Percentiles rank a stretch among this genome's conserved stretches.
Evolutionary conservation across 2,113 vertebrate genomes (phyloP).

Genomic region (Cebus imitator): DNA sequence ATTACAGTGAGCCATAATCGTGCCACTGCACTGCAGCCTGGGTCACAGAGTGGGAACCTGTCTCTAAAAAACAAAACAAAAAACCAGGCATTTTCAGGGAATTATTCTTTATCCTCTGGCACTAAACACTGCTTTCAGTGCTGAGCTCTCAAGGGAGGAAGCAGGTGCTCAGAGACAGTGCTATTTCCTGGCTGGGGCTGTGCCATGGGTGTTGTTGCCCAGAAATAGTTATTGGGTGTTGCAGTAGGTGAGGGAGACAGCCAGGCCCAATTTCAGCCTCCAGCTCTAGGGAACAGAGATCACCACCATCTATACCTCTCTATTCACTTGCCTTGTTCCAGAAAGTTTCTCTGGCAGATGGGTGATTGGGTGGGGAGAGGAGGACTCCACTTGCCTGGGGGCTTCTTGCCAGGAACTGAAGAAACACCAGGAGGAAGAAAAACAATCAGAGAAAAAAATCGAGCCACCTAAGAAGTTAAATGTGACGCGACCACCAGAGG

Average conservation of each 20-base stretch:
- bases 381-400: neutral
- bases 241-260: neutral
- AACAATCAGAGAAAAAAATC: neutral
- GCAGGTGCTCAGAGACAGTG: neutral
- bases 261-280: neutral
- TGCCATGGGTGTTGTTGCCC: neutral
- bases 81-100: neutral
- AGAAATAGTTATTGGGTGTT: neutral
- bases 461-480: neutral
- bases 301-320: neutral
- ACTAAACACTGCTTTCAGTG: neutral
- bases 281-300: neutral
- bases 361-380: neutral
- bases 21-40: no score
- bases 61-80: no score
- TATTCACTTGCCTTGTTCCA: neutral
- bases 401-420: conserved; percentile 45
- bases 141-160: neutral
- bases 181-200: neutral
- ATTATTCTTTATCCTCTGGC: neutral
- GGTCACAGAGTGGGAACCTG: no score
- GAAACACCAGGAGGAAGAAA: neutral
- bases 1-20: no score
- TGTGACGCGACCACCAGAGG: neutral
- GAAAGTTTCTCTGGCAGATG: neutral